Conservation (phyloP, 2,113 vertebrate genomes). For the Erythrocercus mccallii region DNA sequence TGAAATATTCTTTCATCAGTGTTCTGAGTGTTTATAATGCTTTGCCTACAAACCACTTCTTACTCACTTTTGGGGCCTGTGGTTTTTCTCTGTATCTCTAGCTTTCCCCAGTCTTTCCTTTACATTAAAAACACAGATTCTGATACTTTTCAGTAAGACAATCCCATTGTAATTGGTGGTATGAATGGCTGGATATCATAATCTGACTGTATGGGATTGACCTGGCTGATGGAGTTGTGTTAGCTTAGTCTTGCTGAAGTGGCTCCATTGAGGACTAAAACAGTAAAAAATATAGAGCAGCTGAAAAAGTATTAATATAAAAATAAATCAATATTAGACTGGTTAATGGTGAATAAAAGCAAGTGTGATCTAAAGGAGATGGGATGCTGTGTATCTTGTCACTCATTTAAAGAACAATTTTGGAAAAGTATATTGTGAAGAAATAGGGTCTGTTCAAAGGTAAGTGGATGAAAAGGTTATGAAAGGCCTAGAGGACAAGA, state of each 20-base stretch:
- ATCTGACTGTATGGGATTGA: neutral
- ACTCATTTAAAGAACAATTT: neutral
- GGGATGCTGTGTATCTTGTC: neutral
- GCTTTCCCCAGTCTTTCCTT: neutral
- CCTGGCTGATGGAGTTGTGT: neutral
- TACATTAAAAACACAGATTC: neutral
- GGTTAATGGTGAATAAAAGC: neutral
- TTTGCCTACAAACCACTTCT: neutral
- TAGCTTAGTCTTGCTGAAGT: neutral
- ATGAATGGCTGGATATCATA: neutral
- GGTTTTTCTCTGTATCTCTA: neutral
- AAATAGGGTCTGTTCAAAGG: neutral
- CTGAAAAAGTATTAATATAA: neutral
- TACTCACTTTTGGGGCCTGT: neutral
- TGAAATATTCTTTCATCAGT: neutral
- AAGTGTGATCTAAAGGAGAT: neutral
- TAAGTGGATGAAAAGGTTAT: neutral
- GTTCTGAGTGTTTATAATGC: neutral
- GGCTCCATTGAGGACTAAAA: neutral
- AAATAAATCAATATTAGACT: neutral
- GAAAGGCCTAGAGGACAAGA: neutral
- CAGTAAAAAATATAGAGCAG: neutral
- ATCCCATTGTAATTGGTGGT: neutral
- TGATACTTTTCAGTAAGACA: neutral
- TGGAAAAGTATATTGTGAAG: neutral